phyloP scores from a whole-genome alignment of 2,888 invertebrate species.

The Temnothorax unifasciatus region DNA sequence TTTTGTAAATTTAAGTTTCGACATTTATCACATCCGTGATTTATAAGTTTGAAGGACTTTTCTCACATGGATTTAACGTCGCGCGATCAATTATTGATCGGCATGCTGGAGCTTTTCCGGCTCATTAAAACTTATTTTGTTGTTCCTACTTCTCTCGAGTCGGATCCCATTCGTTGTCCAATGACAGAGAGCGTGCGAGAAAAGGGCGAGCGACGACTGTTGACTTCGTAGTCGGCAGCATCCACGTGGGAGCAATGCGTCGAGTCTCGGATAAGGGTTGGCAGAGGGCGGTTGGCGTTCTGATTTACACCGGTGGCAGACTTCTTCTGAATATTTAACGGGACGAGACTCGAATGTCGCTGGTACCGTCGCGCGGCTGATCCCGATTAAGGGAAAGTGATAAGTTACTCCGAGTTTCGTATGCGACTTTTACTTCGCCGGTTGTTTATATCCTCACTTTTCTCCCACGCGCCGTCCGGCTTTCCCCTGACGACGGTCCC shows the following conservation, averaged over 20 bases:
- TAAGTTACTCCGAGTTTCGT: slow-evolving; percentile 77
- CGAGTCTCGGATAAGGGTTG: slow-evolving; percentile 67
- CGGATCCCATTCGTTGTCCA: slow-evolving; percentile 64
- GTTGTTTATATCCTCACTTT: slow-evolving; percentile 72
- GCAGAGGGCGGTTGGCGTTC: slow-evolving; percentile 71
- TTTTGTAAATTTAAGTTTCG: not conserved
- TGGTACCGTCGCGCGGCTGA: slow-evolving; percentile 76
- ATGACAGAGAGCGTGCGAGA: slow-evolving; percentile 25
- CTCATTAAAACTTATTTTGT: slow-evolving; percentile 17
- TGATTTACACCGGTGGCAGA: slow-evolving; percentile 78
- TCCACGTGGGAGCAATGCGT: slow-evolving; percentile 75
- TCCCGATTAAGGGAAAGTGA: slow-evolving; percentile 82
- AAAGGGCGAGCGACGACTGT: slow-evolving; percentile 28
- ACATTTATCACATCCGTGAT: not conserved
- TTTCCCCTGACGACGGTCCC: not conserved
- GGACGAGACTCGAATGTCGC: slow-evolving; percentile 76
- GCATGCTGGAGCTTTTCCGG: not conserved
- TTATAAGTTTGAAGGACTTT: not conserved
- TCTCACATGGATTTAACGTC: not conserved
- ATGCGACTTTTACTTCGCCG: slow-evolving; percentile 75
- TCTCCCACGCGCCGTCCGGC: slow-evolving; percentile 33
- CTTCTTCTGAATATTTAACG: slow-evolving; percentile 82
- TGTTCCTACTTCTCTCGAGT: slow-evolving; percentile 13
- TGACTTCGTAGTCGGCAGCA: slow-evolving; percentile 53
- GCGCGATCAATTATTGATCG: slow-evolving; percentile 12